Percentiles rank a stretch among this genome's conserved stretches.
These are phyloP conservation scores for Protosalanx chinensis DNA, from an alignment of 2,797 vertebrate species.

Conservation along the genomic window DNA sequence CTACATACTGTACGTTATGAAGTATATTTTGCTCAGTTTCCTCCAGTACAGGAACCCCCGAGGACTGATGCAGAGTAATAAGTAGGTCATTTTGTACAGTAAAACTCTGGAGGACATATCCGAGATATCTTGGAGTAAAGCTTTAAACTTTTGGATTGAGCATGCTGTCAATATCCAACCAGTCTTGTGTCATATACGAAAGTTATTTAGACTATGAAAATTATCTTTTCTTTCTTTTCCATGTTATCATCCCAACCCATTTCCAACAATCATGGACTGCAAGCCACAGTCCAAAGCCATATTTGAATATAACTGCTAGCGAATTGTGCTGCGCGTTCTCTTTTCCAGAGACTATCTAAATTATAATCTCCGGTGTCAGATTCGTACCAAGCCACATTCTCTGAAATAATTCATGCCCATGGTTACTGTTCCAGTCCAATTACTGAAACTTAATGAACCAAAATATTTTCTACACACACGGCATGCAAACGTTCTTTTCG, in stretches of 20 bases:
- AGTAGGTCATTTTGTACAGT: slow-evolving; percentile 42
- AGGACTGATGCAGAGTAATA: slow-evolving; percentile 2
- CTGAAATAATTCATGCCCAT: slow-evolving; percentile 54
- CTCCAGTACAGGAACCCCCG: neutral
- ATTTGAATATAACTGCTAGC: slow-evolving; percentile 53
- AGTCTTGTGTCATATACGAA: slow-evolving; percentile 29
- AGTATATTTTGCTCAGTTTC: slow-evolving; percentile 1
- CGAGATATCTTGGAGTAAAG: neutral
- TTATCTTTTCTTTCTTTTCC: slow-evolving; percentile 11
- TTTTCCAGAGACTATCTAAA: slow-evolving; percentile 59
- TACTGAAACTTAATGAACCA: slow-evolving; percentile 68
- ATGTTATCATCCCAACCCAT: slow-evolving; percentile 40
- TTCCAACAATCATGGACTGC: slow-evolving; percentile 27
- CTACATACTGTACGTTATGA: neutral
- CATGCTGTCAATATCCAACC: neutral
- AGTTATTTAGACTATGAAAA: slow-evolving; percentile 8
- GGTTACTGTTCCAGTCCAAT: slow-evolving; percentile 61
- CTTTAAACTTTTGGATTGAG: neutral
- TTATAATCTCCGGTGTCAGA: slow-evolving; percentile 63
- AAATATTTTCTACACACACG: slow-evolving; percentile 61
- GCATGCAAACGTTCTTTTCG: slow-evolving; percentile 62
- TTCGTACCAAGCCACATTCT: slow-evolving; percentile 55
- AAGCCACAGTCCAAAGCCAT: slow-evolving; percentile 34
- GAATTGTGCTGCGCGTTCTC: slow-evolving; percentile 51
- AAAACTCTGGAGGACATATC: slow-evolving; percentile 12